These are phyloP conservation scores for Tineola bisselliella DNA, from an alignment of 2,888 invertebrate species.

Conservation along the genomic window DNA sequence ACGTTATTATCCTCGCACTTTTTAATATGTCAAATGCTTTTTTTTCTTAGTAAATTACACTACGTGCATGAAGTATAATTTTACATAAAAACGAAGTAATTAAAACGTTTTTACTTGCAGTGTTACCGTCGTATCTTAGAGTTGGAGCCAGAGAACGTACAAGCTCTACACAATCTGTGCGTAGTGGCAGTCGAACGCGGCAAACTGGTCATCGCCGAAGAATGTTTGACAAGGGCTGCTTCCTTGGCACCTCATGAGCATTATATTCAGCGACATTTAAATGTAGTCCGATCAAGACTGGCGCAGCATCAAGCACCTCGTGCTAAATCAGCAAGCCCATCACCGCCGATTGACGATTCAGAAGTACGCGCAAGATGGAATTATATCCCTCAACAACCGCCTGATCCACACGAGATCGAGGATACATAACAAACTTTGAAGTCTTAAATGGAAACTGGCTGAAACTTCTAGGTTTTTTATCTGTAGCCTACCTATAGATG, in stretches of 20 bases:
- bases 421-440: slow-evolving; percentile 38
- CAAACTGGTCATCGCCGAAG: slow-evolving; percentile 82
- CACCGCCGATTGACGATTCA: slow-evolving; percentile 23
- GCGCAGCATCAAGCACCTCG: slow-evolving; percentile 23
- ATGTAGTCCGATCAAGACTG: slow-evolving; percentile 80
- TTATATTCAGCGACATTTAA: slow-evolving; percentile 89
- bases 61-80: no score
- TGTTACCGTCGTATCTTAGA: slow-evolving; percentile 90
- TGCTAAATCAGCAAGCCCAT: slow-evolving; percentile 19
- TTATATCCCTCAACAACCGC: slow-evolving; percentile 61
- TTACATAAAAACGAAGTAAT: no score
- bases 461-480: not conserved
- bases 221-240: slow-evolving; percentile 84
- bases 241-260: slow-evolving; percentile 88
- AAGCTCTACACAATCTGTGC: slow-evolving; percentile 95
- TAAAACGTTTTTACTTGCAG: slow-evolving; percentile 49
- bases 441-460: not conserved
- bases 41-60: no score
- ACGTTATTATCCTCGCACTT: no score
- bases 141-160: slow-evolving; percentile 89
- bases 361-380: slow-evolving; percentile 61
- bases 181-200: slow-evolving; percentile 95
- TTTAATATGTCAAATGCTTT: no score
- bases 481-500: not conserved
- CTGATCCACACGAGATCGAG: slow-evolving; percentile 44